These are phyloP conservation scores for Melanotaenia parkinsoni DNA, from an alignment of 2,797 vertebrate genomes.

Conservation along the genomic window DNA sequence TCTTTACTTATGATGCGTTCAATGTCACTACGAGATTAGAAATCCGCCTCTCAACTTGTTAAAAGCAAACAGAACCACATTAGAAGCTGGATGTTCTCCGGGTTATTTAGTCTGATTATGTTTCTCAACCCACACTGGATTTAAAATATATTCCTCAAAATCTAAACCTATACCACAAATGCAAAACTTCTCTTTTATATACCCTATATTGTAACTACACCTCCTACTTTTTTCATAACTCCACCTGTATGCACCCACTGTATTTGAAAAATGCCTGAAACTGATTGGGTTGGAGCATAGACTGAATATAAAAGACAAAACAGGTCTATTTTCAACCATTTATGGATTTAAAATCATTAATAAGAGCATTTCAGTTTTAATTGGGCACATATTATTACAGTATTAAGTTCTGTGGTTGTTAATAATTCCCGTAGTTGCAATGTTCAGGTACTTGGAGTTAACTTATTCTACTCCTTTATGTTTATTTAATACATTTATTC, in stretches of 20 bases:
- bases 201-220: too few species aligned
- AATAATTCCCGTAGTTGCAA: neutral
- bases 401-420: neutral
- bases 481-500: too few species aligned
- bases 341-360: neutral
- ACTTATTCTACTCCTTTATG: neutral
- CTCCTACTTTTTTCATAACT: too few species aligned
- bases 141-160: neutral
- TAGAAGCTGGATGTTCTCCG: neutral
- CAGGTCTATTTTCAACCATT: neutral
- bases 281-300: too few species aligned
- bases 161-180: too few species aligned
- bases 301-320: too few species aligned
- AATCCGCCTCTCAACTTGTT: neutral
- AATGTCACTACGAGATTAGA: neutral
- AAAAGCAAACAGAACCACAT: neutral
- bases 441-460: neutral
- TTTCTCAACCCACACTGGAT: neutral
- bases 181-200: too few species aligned
- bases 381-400: neutral
- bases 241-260: too few species aligned
- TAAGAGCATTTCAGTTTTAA: neutral
- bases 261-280: too few species aligned
- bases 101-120: neutral
- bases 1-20: neutral